These are phyloP conservation scores for Ammospiza nelsoni DNA, from an alignment of 2,113 vertebrate species.

Conservation along the genomic window DNA sequence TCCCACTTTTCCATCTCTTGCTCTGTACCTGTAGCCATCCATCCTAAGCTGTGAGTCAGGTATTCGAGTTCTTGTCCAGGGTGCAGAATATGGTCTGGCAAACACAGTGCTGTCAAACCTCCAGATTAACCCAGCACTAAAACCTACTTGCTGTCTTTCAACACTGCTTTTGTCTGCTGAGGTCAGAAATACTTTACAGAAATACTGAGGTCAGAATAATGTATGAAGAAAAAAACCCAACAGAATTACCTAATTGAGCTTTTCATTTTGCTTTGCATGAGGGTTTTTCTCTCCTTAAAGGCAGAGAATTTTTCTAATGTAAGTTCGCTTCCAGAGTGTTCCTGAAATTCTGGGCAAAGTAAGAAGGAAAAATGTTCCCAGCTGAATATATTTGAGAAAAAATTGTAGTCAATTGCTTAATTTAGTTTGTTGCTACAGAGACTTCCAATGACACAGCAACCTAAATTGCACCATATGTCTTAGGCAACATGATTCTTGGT, in stretches of 20 bases:
- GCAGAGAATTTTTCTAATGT: background rate
- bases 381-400: background rate
- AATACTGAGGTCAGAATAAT: background rate
- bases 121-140: slow-evolving; percentile 41
- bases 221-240: background rate
- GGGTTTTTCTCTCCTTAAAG: background rate
- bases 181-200: background rate
- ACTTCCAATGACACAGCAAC: background rate
- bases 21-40: background rate
- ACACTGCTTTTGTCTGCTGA: background rate
- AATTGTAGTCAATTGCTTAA: background rate
- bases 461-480: background rate
- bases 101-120: background rate
- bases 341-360: background rate
- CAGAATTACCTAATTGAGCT: background rate
- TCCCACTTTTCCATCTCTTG: background rate
- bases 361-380: background rate
- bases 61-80: background rate
- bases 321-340: background rate
- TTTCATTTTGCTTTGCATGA: background rate
- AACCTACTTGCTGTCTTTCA: background rate
- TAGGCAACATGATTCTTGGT: background rate
- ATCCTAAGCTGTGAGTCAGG: background rate
- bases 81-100: background rate
- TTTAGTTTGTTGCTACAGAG: background rate